phyloP scores from a whole-genome alignment of 2,888 invertebrate species.

The Drosophila robusta region DNA sequence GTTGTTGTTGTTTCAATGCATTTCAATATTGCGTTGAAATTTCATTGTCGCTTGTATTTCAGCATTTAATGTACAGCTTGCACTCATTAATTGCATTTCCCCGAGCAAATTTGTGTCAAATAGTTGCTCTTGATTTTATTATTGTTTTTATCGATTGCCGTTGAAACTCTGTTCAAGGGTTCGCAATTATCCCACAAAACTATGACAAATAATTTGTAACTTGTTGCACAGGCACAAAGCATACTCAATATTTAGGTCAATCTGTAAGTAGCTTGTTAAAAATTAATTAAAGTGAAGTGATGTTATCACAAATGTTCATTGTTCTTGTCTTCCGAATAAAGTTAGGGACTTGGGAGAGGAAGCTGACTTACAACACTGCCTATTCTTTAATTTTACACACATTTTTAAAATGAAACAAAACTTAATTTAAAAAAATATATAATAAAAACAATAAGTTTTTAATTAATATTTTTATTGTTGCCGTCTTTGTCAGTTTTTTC shows the following conservation, averaged over 20 bases:
- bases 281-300: conserved; percentile 13
- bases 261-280: conserved; percentile 6
- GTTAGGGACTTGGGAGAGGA: too few relatives aligned
- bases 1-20: conserved; percentile 34
- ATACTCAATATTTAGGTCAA: conserved; percentile 32
- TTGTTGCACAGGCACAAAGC: conserved; percentile 44
- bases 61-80: conserved; percentile 23
- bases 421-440: too few relatives aligned
- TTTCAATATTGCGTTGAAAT: conserved; percentile 50
- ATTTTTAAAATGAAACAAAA: too few relatives aligned
- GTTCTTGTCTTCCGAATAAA: too few relatives aligned
- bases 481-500: too few relatives aligned
- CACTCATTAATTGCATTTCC: conserved; percentile 56
- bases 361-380: too few relatives aligned
- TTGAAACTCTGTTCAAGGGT: conserved; percentile 26
- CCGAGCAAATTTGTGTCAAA: conserved; percentile 55
- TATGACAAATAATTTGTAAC: conserved; percentile 39
- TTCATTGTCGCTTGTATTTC: conserved; percentile 46
- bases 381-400: too few relatives aligned
- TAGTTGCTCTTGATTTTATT: conserved; percentile 62
- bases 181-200: conserved; percentile 26
- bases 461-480: too few relatives aligned
- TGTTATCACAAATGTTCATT: not conserved
- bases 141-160: conserved; percentile 47
- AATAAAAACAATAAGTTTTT: too few relatives aligned